A percentile compares a stretch with the other conserved stretches of the same genome.
Evolutionary conservation across 2,888 invertebrate species (phyloP).

Genomic region (Drosophila atripex): DNA sequence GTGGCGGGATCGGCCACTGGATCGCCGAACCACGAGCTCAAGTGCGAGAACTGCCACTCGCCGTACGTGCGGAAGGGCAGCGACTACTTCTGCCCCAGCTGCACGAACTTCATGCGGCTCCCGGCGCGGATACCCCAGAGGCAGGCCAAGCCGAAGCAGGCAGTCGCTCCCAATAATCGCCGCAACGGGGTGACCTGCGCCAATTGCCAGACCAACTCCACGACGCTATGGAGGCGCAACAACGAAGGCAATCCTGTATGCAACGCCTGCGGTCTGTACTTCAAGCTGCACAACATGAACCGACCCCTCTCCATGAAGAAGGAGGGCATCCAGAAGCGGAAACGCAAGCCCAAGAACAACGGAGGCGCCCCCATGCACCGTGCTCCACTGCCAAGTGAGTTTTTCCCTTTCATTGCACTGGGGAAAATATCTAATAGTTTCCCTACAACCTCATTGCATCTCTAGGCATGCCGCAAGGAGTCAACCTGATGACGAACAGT

Average conservation of each 20-base stretch:
- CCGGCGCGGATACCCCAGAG: slow-evolving; percentile 72
- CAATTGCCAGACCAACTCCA: slow-evolving; percentile 87
- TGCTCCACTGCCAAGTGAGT: slow-evolving; percentile 79
- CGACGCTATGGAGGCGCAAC: slow-evolving; percentile 94
- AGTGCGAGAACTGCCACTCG: slow-evolving; percentile 78
- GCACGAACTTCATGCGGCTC: slow-evolving; percentile 46
- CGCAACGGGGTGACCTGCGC: slow-evolving; percentile 85
- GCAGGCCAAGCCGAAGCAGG: slow-evolving; percentile 79
- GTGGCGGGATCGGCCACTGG: slow-evolving; percentile 45
- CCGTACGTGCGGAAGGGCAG: slow-evolving; percentile 73
- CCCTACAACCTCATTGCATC: background rate
- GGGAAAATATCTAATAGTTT: no score
- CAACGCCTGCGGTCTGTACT: slow-evolving; percentile 89
- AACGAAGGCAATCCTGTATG: slow-evolving; percentile 94
- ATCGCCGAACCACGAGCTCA: slow-evolving; percentile 63
- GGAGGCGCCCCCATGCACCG: slow-evolving; percentile 74
- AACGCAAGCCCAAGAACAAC: slow-evolving; percentile 92
- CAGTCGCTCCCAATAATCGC: slow-evolving; percentile 80
- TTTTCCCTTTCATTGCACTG: background rate
- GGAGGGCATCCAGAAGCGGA: slow-evolving; percentile 98
- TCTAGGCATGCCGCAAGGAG: slow-evolving; percentile 72
- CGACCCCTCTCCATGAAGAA: slow-evolving; percentile 99
- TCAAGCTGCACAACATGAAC: slow-evolving; percentile 86
- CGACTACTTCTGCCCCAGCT: slow-evolving; percentile 72
- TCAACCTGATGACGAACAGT: slow-evolving; percentile 66